Base-by-base conservation (phyloP, 2,888 invertebrate species). In the Lasioglossum villosulum region DNA sequence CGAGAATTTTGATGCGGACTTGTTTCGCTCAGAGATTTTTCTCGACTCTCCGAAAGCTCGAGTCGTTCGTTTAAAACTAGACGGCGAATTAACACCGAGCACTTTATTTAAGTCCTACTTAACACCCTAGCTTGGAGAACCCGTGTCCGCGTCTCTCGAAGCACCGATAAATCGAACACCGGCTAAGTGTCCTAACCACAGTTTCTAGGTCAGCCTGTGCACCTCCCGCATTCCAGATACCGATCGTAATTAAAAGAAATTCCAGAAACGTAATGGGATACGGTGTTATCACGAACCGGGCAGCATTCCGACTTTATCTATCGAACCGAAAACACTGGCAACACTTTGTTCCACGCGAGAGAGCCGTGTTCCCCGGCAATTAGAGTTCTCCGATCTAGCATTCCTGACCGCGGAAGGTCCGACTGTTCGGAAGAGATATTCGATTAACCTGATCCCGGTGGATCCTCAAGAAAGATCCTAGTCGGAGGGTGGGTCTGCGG, bases 381-480 rank as follows among this genome's bases (percentile, higher is more conserved):
- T 27, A 75, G 56, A 19, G 45, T n/a, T 30, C 30, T 59, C 59
- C 27, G 59, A 48, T 37, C 37, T 16, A 23, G 39, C 37, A 37
- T 52, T 63, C 63, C 27, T 52, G 0, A 34, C 66, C 78, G 59
- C 56, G 23, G 16, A 71, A 8, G 71, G 42, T 27, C 27, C 66
- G 48, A 42, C 23, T n/a, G 27, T 23, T 39, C 42, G 42, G 16
- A 34, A 30, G 39, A 66, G 56, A 76, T 76, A 73, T 66, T 76
- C 73, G 63, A 81, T 81, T 81, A 83, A 73, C 72, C 23, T 30
- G 66, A 66, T 66, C 66, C 66, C 66, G 16, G 8, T 16, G 66
- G 66, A 23, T 52, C 23, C 19, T 10, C n/a, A 10, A n/a, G 52
- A 52, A 52, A 8, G 52, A 52, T 23, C 23, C 23, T 52, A 3